Conservation (phyloP, 2,113 vertebrate genomes). For the Epinephelus lanceolatus region DNA sequence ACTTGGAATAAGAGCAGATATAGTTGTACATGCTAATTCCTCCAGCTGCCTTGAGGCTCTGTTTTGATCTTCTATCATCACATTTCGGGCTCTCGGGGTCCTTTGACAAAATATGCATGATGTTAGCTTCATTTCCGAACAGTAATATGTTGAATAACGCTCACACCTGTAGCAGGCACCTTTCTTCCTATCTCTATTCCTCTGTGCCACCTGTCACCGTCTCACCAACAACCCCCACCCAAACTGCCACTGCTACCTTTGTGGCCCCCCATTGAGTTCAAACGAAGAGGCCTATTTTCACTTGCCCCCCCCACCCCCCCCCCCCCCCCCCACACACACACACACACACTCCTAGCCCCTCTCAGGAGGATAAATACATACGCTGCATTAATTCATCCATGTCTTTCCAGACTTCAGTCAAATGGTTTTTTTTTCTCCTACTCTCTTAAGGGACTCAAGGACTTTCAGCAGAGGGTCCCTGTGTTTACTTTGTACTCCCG, state of each 20-base stretch:
- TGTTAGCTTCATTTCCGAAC: slow-evolving; percentile 26
- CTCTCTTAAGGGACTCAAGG: slow-evolving; percentile 67
- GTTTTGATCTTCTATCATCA: slow-evolving; percentile 50
- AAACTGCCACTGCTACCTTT: background rate
- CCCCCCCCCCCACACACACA: no score
- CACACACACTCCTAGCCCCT: slow-evolving; percentile 9
- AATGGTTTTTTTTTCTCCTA: slow-evolving; percentile 28
- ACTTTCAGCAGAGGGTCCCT: slow-evolving; percentile 60
- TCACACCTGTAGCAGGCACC: slow-evolving; percentile 40
- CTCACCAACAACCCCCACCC: background rate
- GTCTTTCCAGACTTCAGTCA: slow-evolving; percentile 67
- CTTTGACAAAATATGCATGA: slow-evolving; percentile 43
- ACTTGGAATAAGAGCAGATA: slow-evolving; percentile 31
- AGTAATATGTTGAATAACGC: slow-evolving; percentile 12
- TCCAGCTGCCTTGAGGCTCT: slow-evolving; percentile 36
- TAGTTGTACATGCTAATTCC: slow-evolving; percentile 60
- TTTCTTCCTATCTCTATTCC: slow-evolving; percentile 22
- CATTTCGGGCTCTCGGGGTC: slow-evolving; percentile 7
- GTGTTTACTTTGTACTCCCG: slow-evolving; percentile 71
- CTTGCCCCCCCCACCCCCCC: slow-evolving; percentile 26
- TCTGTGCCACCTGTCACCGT: background rate
- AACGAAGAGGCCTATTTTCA: slow-evolving; percentile 41
- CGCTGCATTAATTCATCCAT: slow-evolving; percentile 71
- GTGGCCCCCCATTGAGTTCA: slow-evolving; percentile 58
- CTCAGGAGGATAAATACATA: slow-evolving; percentile 53